Conservation (phyloP, 2,797 vertebrate genomes). For the Leptodactylus fallax region DNA sequence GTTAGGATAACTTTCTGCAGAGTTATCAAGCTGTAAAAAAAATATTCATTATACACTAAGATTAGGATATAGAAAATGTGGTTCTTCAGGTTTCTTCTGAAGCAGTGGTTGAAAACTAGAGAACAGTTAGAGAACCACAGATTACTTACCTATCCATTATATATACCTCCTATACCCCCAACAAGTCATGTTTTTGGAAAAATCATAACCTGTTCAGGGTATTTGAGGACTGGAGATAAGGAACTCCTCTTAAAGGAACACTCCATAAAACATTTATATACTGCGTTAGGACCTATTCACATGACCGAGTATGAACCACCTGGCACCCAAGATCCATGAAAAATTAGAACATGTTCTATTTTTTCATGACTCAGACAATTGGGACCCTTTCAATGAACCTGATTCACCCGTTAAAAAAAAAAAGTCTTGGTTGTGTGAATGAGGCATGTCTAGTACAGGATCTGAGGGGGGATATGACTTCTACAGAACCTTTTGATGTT, state of each 20-base stretch:
- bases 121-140: not conserved
- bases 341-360: too few relatives aligned
- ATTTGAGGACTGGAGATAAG: not conserved
- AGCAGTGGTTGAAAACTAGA: not conserved
- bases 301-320: not conserved
- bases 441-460: too few relatives aligned
- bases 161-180: not conserved
- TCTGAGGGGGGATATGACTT: too few relatives aligned
- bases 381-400: too few relatives aligned
- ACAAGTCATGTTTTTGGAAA: not conserved
- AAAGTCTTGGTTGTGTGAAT: too few relatives aligned
- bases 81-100: not conserved
- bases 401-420: too few relatives aligned
- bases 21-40: too few relatives aligned
- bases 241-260: not conserved
- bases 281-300: not conserved
- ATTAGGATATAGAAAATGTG: not conserved
- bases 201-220: not conserved
- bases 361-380: too few relatives aligned
- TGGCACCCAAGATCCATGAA: too few relatives aligned
- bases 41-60: not conserved
- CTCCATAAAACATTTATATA: not conserved
- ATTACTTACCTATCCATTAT: not conserved
- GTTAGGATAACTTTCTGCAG: not conserved
- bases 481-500: too few relatives aligned